Evolutionary conservation across 2,797 vertebrate species (phyloP).

Genomic region (Scolopax bukidnonensis): DNA sequence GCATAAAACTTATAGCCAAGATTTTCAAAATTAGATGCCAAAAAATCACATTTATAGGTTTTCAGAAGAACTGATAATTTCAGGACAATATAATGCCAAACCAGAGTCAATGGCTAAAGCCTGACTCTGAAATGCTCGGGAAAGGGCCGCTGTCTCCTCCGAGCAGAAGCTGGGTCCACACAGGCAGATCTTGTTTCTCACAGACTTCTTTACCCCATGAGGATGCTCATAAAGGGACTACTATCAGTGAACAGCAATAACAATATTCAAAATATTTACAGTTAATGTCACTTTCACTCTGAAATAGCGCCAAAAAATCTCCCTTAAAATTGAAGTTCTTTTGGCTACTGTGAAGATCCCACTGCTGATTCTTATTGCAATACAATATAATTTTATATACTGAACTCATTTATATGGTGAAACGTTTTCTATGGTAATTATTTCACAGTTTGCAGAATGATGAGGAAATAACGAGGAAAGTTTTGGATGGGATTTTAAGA

Average conservation of each 20-base stretch:
- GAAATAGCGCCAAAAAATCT: background rate
- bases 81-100: background rate
- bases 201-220: background rate
- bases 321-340: background rate
- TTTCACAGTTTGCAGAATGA: conserved; percentile 13
- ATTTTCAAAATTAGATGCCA: conserved; percentile 35
- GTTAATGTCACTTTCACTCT: background rate
- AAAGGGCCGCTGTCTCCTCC: background rate
- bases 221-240: background rate
- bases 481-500: conserved; percentile 6
- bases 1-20: conserved; percentile 33
- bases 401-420: background rate
- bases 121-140: background rate
- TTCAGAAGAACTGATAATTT: conserved; percentile 31
- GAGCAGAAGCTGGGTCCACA: background rate
- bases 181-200: background rate
- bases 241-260: background rate
- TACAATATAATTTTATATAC: background rate
- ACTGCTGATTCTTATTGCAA: background rate
- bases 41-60: background rate
- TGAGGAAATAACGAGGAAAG: background rate
- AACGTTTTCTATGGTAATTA: conserved; percentile 12
- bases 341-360: background rate
- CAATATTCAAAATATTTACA: background rate
- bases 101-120: background rate